Evolutionary conservation across 2,888 invertebrate species (phyloP), one percentile per base, ranked within the genome.

Genomic region (Troilus luridus): DNA sequence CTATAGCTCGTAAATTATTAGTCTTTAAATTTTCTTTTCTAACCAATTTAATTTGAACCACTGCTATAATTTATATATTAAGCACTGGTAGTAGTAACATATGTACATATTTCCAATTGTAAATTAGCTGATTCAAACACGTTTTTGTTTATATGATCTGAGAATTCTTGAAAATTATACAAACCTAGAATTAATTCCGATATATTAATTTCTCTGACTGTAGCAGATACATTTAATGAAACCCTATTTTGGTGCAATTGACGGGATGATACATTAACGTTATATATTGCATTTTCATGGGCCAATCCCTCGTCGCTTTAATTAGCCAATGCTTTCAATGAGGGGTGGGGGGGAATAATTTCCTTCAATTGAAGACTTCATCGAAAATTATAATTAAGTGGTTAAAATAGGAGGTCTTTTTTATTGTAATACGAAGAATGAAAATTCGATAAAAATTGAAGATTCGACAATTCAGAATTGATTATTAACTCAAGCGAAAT

Each of bases 151-250:
- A 62, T 62, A n/a, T 1, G n/a, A 64, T 9, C 21, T 10, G 12
- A 24, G 24, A 24, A 9, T 67, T 67, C 17, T 27, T 27, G 72
- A 27, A 72, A 27, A 27, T 72, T 27, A 41, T 41, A 41, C 8
- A 77, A 17, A 77, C 0, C 19, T 14, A 41, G 24, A 41, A 19
- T 17, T 41, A 17, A 27, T 41, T 17, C 8, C 19, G 72, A 41
- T 41, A 77, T 1, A 19, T 77, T 27, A 41, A 77, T 41, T 41
- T 77, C 14, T 19, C 72, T 7, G 8, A 17, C 7, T 2, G 41
- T 77, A 24, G 27, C 6, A 77, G 41, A 41, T 24, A 77, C 72
- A 77, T 77, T 77, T 77, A 77, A 77, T 77, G 72, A 77, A 77
- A 77, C 27, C 17, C 72, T 27, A 27, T 6, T 41, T 41, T 17